A percentile compares a stretch with the other conserved stretches of the same genome.
Conservation (phyloP, 64 coral and sea anemone species). For the Trachythela sp. region DNA sequence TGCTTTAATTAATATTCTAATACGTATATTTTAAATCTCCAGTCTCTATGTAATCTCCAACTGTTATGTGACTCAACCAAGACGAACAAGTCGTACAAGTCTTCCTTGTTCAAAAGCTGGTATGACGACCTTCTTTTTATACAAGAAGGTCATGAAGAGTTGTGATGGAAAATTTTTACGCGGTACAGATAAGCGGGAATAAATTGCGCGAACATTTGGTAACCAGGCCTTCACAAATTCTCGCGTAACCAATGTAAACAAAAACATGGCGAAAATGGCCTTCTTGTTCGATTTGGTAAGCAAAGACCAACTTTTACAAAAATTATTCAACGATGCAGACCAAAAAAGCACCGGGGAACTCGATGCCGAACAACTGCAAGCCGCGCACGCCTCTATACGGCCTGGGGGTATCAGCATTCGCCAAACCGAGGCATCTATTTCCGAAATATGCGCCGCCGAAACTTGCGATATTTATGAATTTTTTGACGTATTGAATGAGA, state of each 20-base stretch:
- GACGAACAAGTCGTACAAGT: too few species aligned
- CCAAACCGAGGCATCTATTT: conserved; percentile 75
- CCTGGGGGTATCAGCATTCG: conserved; percentile 80
- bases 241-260: not conserved
- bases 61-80: too few species aligned
- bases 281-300: conserved; percentile 66
- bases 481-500: conserved; percentile 89
- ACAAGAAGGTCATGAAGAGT: too few species aligned
- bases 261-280: conserved; percentile 67
- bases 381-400: conserved; percentile 60
- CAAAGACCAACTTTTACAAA: conserved; percentile 62
- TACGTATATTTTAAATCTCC: too few species aligned
- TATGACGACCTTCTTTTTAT: too few species aligned
- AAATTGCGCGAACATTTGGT: not conserved
- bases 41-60: too few species aligned
- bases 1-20: too few species aligned
- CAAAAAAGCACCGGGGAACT: conserved; percentile 70
- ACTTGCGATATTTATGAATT: conserved; percentile 91
- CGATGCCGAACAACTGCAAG: conserved; percentile 67
- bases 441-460: conserved; percentile 68
- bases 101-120: too few species aligned
- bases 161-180: too few species aligned
- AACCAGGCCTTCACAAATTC: not conserved
- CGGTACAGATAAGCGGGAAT: too few species aligned
- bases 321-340: conserved; percentile 70